Conservation (phyloP, 2,113 vertebrate species). For the Girardinichthys multiradiatus region DNA sequence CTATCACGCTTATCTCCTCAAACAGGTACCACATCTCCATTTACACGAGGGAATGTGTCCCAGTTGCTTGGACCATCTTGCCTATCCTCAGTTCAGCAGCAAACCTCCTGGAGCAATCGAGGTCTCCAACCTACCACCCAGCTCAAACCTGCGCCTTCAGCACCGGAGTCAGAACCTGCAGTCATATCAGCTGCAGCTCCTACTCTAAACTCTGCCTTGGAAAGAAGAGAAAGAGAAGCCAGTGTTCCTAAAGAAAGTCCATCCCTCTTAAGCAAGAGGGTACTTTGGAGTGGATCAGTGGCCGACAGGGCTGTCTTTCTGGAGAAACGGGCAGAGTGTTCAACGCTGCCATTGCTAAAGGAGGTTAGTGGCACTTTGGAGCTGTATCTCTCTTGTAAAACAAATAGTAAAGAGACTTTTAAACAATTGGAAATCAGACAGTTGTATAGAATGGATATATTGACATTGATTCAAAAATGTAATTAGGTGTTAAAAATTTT, state of each 20-base stretch:
- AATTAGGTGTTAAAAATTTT: background rate
- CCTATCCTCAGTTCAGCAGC: constrained; percentile 54
- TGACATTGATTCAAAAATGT: background rate
- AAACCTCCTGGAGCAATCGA: constrained; percentile 46
- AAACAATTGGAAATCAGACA: background rate
- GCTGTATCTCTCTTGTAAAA: background rate
- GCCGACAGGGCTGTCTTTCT: constrained; percentile 59
- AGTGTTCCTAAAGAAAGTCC: constrained; percentile 33
- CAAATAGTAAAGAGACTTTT: background rate
- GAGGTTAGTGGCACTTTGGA: constrained; percentile 57
- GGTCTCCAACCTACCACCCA: constrained; percentile 22
- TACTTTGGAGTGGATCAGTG: constrained; percentile 36
- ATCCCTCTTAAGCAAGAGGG: constrained; percentile 8
- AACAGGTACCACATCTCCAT: constrained; percentile 29
- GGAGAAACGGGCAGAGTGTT: constrained; percentile 60
- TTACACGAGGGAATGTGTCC: constrained; percentile 15
- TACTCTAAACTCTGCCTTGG: constrained; percentile 13
- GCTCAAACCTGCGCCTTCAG: constrained; percentile 30
- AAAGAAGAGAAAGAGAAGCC: constrained; percentile 28
- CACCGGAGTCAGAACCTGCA: background rate
- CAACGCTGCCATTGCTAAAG: constrained; percentile 50
- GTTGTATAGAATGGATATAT: background rate
- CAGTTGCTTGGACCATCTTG: constrained; percentile 43
- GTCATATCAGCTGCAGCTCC: constrained; percentile 14
- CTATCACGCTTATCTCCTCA: constrained; percentile 24